Conservation (phyloP, 1,140 invertebrate genomes). For the Eumeta japonica region DNA sequence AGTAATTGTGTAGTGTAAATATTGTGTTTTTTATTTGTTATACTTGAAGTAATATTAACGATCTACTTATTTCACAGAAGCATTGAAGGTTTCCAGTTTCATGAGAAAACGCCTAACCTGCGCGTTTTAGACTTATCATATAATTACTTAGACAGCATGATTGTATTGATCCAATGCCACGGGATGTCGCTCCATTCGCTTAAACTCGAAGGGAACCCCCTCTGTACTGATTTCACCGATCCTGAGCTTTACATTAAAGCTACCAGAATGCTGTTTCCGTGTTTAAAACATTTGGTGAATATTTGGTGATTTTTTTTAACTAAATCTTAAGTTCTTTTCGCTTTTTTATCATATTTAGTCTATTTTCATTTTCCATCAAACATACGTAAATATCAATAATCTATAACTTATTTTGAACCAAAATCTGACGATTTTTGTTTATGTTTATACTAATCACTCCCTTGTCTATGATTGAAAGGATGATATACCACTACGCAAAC, state of each 20-base stretch:
- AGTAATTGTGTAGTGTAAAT: too few species aligned
- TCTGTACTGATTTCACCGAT: slow-evolving; percentile 46
- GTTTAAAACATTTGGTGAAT: slow-evolving; percentile 34
- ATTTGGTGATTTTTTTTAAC: too few species aligned
- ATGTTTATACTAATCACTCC: too few species aligned
- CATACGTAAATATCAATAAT: too few species aligned
- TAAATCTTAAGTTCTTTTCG: too few species aligned
- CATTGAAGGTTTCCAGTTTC: slow-evolving; percentile 25
- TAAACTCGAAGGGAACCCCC: slow-evolving; percentile 51
- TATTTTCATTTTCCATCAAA: too few species aligned
- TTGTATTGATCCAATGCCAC: slow-evolving; percentile 14
- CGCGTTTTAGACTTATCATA: slow-evolving; percentile 25
- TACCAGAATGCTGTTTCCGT: slow-evolving; percentile 42
- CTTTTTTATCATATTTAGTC: too few species aligned
- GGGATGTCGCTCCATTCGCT: slow-evolving; percentile 21
- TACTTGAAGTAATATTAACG: background rate
- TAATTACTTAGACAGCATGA: slow-evolving; percentile 23
- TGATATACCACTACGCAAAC: slow-evolving; percentile 16
- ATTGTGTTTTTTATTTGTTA: too few species aligned
- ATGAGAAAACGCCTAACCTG: slow-evolving; percentile 19
- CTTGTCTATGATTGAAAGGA: too few species aligned
- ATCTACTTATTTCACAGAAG: slow-evolving; percentile 18
- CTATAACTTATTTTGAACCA: too few species aligned
- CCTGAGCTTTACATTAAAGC: slow-evolving; percentile 44
- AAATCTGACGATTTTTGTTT: too few species aligned